phyloP scores from a whole-genome alignment of 2,113 vertebrate genomes.

The Azemiops feae region DNA sequence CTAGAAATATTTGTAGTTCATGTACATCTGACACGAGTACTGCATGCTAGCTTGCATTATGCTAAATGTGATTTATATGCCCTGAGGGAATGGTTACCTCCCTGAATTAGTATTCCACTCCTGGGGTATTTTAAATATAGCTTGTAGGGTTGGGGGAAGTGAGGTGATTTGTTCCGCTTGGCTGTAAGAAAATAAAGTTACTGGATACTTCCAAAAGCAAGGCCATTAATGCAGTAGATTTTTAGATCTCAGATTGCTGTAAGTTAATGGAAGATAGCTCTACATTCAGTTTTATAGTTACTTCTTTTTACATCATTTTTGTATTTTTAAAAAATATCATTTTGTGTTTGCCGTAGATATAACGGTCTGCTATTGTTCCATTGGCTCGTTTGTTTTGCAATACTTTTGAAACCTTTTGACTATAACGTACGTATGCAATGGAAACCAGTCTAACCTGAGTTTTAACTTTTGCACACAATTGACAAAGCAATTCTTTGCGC shows the following conservation, averaged over 20 bases:
- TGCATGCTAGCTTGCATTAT: background rate
- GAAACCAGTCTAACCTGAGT: background rate
- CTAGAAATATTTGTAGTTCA: background rate
- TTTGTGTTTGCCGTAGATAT: background rate
- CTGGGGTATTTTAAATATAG: background rate
- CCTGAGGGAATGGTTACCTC: background rate
- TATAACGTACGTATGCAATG: background rate
- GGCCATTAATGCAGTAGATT: background rate
- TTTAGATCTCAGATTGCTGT: background rate
- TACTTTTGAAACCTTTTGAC: background rate
- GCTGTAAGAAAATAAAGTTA: background rate
- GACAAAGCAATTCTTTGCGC: background rate
- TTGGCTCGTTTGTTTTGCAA: background rate
- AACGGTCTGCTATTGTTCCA: background rate
- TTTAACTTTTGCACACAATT: background rate
- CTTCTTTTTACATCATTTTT: background rate
- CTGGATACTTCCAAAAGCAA: background rate
- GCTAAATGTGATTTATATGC: background rate
- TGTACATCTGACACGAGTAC: background rate
- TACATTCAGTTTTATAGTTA: background rate
- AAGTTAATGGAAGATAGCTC: background rate
- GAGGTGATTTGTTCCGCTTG: background rate
- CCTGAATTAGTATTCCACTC: background rate
- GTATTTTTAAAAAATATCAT: background rate
- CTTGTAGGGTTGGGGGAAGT: background rate